Evolutionary conservation across 2,113 vertebrate species (phyloP).

Genomic region (Hippocampus barbouri): DNA sequence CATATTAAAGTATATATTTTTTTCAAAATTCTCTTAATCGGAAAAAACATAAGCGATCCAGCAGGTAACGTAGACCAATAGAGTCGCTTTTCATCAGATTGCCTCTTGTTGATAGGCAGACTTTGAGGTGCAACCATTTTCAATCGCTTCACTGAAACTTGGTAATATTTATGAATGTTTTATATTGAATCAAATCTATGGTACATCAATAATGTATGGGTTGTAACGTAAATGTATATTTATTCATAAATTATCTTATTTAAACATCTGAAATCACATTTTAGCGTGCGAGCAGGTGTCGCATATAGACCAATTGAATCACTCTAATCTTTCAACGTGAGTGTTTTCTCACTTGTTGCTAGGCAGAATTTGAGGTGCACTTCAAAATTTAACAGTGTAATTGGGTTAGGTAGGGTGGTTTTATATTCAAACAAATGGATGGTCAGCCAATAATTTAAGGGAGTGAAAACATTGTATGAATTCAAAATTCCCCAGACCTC

Average conservation of each 20-base stretch:
- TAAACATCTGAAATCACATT: conserved; percentile 1
- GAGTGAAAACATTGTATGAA: background rate
- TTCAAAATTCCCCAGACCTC: background rate
- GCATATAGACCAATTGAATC: background rate
- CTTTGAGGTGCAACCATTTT: background rate
- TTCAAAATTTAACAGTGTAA: too few relatives aligned
- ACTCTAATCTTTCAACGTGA: background rate
- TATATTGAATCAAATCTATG: background rate
- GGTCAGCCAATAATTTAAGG: background rate
- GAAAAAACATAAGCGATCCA: too few relatives aligned
- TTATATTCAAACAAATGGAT: background rate
- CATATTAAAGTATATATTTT: background rate
- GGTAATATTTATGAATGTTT: background rate
- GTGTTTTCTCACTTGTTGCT: background rate
- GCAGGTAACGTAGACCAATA: too few relatives aligned
- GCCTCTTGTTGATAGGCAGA: background rate
- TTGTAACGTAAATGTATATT: background rate
- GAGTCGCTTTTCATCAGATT: background rate
- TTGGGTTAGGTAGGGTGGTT: background rate
- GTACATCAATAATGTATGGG: background rate
- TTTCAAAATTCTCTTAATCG: too few relatives aligned
- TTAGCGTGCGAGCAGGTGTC: background rate
- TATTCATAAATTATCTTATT: background rate
- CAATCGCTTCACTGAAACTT: too few relatives aligned
- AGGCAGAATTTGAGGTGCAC: background rate